phyloP scores from a whole-genome alignment of 2,888 invertebrate species.

The Bugula neritina region DNA sequence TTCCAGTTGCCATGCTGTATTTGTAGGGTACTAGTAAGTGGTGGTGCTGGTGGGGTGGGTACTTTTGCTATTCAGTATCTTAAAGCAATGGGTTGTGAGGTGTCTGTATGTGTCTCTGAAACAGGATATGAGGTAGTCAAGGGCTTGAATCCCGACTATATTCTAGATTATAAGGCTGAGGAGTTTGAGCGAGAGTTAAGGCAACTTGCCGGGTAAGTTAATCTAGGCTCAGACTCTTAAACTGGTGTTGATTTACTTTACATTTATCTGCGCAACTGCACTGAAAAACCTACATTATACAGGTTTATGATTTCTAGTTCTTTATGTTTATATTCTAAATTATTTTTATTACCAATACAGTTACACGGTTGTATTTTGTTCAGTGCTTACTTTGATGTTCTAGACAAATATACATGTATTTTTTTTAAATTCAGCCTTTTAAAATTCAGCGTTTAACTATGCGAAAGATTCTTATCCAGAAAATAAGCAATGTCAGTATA shows the following conservation, averaged over 20 bases:
- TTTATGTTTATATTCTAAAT: no score
- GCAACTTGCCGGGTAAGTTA: conserved; percentile 63
- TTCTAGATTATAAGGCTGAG: conserved; percentile 69
- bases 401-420: no score
- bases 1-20: no score
- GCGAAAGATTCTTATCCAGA: no score
- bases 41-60: conserved; percentile 15
- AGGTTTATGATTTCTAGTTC: no score
- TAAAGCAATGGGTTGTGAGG: conserved; percentile 67
- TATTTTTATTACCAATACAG: no score
- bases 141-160: conserved; percentile 64
- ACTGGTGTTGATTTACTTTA: no score
- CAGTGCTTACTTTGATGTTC: not conserved
- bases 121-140: conserved; percentile 64
- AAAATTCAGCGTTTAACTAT: no score
- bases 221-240: no score
- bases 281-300: no score
- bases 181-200: conserved; percentile 61
- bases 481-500: no score
- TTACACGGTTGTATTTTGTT: conserved; percentile 23
- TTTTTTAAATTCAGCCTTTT: conserved; percentile 4
- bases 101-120: conserved; percentile 68
- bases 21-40: conserved; percentile 30
- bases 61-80: conserved; percentile 51
- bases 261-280: no score